Percentiles rank a stretch among this genome's conserved stretches.
Evolutionary conservation across 2,888 invertebrate genomes (phyloP).

Genomic region (Cheiracanthium punctorium): DNA sequence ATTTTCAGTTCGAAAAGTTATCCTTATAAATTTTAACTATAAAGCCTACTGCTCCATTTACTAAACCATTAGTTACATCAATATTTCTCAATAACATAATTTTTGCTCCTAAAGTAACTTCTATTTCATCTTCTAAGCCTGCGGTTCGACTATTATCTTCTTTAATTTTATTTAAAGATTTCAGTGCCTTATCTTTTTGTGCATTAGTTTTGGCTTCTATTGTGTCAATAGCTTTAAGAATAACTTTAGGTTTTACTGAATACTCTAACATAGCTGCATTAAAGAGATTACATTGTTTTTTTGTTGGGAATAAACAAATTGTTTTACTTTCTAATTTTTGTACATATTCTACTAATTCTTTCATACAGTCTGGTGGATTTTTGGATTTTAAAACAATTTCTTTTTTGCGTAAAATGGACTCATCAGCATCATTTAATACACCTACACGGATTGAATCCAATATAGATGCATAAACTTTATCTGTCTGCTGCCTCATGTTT

Average conservation of each 20-base stretch:
- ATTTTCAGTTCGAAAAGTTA: not conserved
- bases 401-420: not conserved
- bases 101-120: not conserved
- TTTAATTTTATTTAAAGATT: not conserved
- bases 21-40: not conserved
- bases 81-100: slow-evolving; percentile 21
- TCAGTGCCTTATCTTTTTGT: not conserved
- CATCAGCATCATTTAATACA: not conserved
- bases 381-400: not conserved
- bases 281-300: not conserved
- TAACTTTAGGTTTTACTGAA: not conserved
- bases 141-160: slow-evolving; percentile 26
- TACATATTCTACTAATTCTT: not conserved
- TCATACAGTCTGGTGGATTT: not conserved
- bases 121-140: slow-evolving; percentile 18
- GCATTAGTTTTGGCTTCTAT: not conserved
- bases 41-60: slow-evolving; percentile 30
- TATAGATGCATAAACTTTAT: slow-evolving; percentile 2
- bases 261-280: not conserved
- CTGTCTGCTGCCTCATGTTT: slow-evolving; percentile 28
- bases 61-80: slow-evolving; percentile 22
- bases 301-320: not conserved
- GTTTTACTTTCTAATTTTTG: not conserved
- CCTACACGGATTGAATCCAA: slow-evolving; percentile 1
- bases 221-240: not conserved